Conservation (phyloP, 1,140 invertebrate species). For the Schmidtea mediterranea region DNA sequence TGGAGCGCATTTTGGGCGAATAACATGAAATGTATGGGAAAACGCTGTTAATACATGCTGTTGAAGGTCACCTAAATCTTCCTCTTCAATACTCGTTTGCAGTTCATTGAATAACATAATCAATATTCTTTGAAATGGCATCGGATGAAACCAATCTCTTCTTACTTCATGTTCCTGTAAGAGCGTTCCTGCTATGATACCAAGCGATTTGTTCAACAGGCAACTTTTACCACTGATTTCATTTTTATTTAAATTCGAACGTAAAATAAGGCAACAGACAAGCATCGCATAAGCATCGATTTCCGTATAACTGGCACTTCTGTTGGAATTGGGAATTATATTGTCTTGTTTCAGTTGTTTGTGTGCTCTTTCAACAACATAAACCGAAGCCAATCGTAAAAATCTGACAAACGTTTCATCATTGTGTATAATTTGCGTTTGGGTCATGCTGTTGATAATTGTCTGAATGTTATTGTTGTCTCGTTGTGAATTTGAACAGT, state of each 20-base stretch:
- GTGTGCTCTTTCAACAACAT: constrained; percentile 63
- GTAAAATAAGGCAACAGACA: constrained; percentile 78
- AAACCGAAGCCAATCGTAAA: constrained; percentile 77
- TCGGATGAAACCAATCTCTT: constrained; percentile 63
- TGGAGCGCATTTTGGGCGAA: constrained; percentile 70
- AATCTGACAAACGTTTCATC: constrained; percentile 88
- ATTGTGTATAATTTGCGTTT: constrained; percentile 76
- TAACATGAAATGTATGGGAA: constrained; percentile 35
- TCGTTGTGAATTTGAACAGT: constrained; percentile 57
- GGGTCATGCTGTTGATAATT: constrained; percentile 47
- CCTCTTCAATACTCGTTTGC: constrained; percentile 33
- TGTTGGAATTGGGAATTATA: constrained; percentile 10
- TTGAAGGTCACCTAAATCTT: constrained; percentile 29
- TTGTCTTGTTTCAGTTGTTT: constrained; percentile 27
- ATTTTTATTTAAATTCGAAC: constrained; percentile 50
- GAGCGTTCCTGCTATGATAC: constrained; percentile 72
- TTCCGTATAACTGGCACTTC: background rate
- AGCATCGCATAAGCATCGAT: constrained; percentile 77
- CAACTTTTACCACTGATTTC: constrained; percentile 29
- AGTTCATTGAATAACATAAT: constrained; percentile 88
- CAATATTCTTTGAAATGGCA: constrained; percentile 85
- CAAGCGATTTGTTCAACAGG: constrained; percentile 71
- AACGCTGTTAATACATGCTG: constrained; percentile 36
- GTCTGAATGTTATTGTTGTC: constrained; percentile 66
- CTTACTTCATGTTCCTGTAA: constrained; percentile 67